phyloP scores from a whole-genome alignment of 2,888 invertebrate genomes.

The Oscheius sp. region DNA sequence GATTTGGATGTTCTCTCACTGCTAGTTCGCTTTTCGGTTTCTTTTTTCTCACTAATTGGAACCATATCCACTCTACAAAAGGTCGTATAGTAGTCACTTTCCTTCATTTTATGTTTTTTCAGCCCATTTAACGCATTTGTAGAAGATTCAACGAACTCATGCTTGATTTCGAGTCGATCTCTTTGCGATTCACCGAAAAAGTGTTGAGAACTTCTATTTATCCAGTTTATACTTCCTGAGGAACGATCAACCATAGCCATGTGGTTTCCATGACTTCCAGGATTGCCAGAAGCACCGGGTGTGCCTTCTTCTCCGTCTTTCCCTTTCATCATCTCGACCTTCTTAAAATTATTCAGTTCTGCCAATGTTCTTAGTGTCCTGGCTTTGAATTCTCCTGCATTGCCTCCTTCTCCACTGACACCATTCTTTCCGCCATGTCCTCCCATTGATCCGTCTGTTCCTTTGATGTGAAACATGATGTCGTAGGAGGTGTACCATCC shows the following conservation, averaged over 20 bases:
- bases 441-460: conserved; percentile 1
- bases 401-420: conserved; percentile 24
- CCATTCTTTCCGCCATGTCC: conserved; percentile 25
- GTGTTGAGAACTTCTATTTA: background rate
- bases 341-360: background rate
- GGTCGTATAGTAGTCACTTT: background rate
- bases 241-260: conserved; percentile 28
- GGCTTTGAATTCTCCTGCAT: background rate
- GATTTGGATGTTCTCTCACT: background rate
- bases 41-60: background rate
- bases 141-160: background rate
- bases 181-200: background rate
- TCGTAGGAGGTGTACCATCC: conserved; percentile 7
- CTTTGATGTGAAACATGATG: conserved; percentile 15
- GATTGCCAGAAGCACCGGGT: background rate
- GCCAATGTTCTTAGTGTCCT: background rate
- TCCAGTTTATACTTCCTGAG: background rate
- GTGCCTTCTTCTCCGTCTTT: background rate
- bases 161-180: background rate
- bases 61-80: background rate
- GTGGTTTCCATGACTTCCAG: conserved; percentile 20
- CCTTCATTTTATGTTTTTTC: background rate
- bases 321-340: background rate
- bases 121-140: conserved; percentile 1
- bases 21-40: background rate